Conservation (phyloP, 2,113 vertebrate genomes). For the Sardina pilchardus region DNA sequence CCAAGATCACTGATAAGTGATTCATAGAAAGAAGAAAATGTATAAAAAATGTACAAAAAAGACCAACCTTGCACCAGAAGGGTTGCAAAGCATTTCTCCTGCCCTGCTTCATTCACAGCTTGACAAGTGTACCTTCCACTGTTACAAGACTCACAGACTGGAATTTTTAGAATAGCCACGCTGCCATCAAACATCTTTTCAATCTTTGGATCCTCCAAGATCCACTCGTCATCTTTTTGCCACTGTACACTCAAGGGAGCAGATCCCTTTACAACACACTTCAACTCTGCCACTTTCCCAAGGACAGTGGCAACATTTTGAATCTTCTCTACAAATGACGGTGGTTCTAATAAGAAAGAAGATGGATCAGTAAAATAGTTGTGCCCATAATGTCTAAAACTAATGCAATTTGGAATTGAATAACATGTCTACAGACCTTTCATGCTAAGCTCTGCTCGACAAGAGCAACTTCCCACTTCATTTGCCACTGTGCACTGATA, state of each 20-base stretch:
- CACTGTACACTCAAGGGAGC: constrained; percentile 85
- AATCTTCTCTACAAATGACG: constrained; percentile 84
- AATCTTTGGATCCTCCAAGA: constrained; percentile 84
- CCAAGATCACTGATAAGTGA: neutral
- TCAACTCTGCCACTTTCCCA: constrained; percentile 82
- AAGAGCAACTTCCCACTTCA: constrained; percentile 88
- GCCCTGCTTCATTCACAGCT: constrained; percentile 89
- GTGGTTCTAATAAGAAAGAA: constrained; percentile 77
- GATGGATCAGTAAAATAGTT: neutral
- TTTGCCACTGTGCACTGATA: constrained; percentile 90
- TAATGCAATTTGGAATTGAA: neutral
- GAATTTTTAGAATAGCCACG: constrained; percentile 80
- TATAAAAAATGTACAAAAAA: constrained; percentile 63
- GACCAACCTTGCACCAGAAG: constrained; percentile 92
- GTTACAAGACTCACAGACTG: constrained; percentile 76
- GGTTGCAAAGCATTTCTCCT: constrained; percentile 86
- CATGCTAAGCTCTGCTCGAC: constrained; percentile 80
- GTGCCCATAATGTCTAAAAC: neutral
- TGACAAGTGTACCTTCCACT: constrained; percentile 91
- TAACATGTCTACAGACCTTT: constrained; percentile 82
- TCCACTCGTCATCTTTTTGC: constrained; percentile 92
- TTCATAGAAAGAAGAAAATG: neutral
- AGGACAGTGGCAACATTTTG: constrained; percentile 82
- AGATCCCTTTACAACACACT: constrained; percentile 80
- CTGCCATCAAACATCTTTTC: constrained; percentile 81